Evolutionary conservation across 2,797 vertebrate species (phyloP).

Genomic region (Leuciscus waleckii): DNA sequence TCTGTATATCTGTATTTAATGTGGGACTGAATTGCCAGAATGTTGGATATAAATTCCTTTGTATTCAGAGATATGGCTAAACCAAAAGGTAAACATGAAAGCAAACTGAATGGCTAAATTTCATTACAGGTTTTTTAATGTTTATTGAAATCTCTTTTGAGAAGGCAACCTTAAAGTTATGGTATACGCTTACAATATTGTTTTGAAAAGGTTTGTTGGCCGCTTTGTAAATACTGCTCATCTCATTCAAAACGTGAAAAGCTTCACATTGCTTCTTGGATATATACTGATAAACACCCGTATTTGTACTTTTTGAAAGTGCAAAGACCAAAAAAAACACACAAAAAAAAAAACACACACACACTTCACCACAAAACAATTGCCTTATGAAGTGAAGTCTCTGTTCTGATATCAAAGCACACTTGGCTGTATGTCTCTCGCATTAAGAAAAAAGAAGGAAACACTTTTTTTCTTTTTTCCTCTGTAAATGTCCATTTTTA

Average conservation of each 20-base stretch:
- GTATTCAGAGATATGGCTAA: slow-evolving; percentile 75
- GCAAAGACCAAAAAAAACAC: slow-evolving; percentile 79
- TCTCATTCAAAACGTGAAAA: slow-evolving; percentile 77
- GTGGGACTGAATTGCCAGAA: slow-evolving; percentile 68
- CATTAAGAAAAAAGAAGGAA: slow-evolving; percentile 53
- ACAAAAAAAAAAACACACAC: slow-evolving; percentile 42
- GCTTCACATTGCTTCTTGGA: slow-evolving; percentile 80
- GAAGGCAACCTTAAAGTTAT: slow-evolving; percentile 60
- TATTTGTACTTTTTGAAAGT: slow-evolving; percentile 68
- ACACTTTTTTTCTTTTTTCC: slow-evolving; percentile 63
- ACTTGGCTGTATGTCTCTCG: slow-evolving; percentile 77
- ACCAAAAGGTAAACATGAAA: slow-evolving; percentile 74
- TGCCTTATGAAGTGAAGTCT: slow-evolving; percentile 83
- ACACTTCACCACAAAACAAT: slow-evolving; percentile 68
- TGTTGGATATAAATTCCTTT: slow-evolving; percentile 74
- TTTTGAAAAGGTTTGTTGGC: slow-evolving; percentile 68
- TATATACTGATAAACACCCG: slow-evolving; percentile 52
- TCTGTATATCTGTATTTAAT: slow-evolving; percentile 76
- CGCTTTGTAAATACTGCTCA: slow-evolving; percentile 84
- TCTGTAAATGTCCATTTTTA: slow-evolving; percentile 47
- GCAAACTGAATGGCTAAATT: slow-evolving; percentile 69
- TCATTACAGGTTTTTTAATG: slow-evolving; percentile 61
- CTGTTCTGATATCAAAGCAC: slow-evolving; percentile 83
- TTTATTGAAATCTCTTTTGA: slow-evolving; percentile 66
- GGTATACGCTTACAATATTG: slow-evolving; percentile 33